Percentiles rank a stretch among this genome's conserved stretches.
Conservation (phyloP, 2,888 invertebrate genomes). For the Agapetus fuscipes region DNA sequence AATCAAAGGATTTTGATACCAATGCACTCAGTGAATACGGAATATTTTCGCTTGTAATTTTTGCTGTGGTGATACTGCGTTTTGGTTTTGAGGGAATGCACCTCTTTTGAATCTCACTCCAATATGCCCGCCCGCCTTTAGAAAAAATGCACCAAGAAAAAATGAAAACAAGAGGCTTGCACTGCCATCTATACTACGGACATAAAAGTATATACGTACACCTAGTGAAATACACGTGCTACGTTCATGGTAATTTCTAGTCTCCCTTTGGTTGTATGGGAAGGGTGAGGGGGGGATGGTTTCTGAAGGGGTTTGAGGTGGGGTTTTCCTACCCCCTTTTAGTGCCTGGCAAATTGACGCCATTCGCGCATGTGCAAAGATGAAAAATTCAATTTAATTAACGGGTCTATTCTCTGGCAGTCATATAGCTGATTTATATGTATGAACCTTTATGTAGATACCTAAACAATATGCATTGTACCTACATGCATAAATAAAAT, state of each 20-base stretch:
- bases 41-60: neutral
- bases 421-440: too few species aligned
- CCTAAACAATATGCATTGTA: too few species aligned
- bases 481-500: too few species aligned
- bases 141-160: too few species aligned
- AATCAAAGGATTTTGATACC: neutral
- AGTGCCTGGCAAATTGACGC: constrained; percentile 4
- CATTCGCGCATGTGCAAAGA: constrained; percentile 3
- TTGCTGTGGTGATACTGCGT: neutral
- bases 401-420: too few species aligned
- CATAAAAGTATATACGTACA: too few species aligned
- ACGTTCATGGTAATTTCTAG: too few species aligned
- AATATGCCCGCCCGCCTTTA: neutral
- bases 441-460: too few species aligned
- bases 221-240: too few species aligned
- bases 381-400: constrained; percentile 2
- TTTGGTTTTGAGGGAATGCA: neutral
- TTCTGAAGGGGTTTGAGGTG: neutral
- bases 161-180: too few species aligned
- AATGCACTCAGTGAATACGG: neutral
- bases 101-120: neutral
- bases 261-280: too few species aligned
- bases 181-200: neutral
- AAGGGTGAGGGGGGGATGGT: constrained; percentile 1
- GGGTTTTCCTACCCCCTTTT: neutral